These are phyloP conservation scores for Crenuchus spilurus DNA, from an alignment of 2,797 vertebrate genomes.

Conservation along the genomic window DNA sequence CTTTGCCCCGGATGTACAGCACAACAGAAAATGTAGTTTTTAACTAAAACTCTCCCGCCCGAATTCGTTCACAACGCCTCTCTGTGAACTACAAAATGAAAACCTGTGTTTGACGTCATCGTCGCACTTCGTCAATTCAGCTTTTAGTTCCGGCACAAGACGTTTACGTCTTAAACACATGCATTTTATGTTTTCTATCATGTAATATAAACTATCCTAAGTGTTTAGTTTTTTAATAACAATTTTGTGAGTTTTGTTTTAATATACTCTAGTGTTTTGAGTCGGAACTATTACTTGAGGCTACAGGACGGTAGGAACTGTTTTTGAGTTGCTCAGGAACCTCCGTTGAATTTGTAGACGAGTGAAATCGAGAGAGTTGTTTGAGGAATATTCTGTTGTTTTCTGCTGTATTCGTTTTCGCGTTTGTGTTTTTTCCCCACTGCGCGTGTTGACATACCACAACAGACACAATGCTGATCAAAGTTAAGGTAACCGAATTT, in stretches of 20 bases:
- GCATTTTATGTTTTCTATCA: not conserved
- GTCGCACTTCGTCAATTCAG: not conserved
- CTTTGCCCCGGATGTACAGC: not conserved
- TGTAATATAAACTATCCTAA: too few species aligned
- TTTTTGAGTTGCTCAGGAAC: constrained; percentile 66
- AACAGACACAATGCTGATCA: constrained; percentile 76
- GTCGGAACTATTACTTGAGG: constrained; percentile 58
- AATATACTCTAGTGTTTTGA: not conserved
- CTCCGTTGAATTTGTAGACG: constrained; percentile 8
- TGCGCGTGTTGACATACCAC: constrained; percentile 25
- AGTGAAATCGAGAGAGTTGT: constrained; percentile 12
- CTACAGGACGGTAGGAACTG: constrained; percentile 28
- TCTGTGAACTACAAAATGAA: not conserved
- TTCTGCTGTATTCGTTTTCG: not conserved
- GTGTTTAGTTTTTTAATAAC: too few species aligned
- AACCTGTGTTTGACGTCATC: not conserved
- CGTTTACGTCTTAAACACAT: not conserved
- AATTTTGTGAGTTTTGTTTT: not conserved
- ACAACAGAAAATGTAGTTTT: constrained; percentile 25
- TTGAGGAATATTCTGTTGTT: not conserved
- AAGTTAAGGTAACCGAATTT: constrained; percentile 78
- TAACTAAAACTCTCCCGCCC: not conserved
- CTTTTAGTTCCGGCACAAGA: not conserved
- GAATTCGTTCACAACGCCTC: too few species aligned
- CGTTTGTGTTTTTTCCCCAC: not conserved